Conservation (phyloP, 2,797 vertebrate genomes). For the Sardinella longiceps region DNA sequence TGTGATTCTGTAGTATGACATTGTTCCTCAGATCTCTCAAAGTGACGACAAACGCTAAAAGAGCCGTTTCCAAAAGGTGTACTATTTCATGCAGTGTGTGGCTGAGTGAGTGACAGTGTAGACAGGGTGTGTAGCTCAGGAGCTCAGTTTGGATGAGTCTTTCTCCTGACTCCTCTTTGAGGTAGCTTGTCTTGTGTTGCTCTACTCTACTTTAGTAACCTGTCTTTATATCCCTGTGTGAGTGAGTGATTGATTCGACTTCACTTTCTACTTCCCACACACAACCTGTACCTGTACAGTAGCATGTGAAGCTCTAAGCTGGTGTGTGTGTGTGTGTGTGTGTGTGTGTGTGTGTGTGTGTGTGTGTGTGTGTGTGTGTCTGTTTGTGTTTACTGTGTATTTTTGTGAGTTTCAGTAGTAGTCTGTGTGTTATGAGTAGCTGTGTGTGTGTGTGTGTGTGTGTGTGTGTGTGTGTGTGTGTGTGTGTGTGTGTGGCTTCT, state of each 20-base stretch:
- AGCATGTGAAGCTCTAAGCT: background rate
- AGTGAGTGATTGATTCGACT: background rate
- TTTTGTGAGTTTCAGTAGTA: no score
- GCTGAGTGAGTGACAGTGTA: no score
- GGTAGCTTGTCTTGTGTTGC: no score
- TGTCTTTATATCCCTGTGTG: background rate
- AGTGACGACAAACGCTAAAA: background rate
- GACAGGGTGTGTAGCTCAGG: no score
- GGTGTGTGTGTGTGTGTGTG: background rate
- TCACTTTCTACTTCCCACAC: background rate
- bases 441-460: background rate
- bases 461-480: background rate
- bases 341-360: background rate
- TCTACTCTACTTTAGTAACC: no score
- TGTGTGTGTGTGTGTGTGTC: background rate
- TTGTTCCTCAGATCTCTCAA: no score
- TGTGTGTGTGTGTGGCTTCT: background rate
- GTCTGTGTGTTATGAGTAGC: background rate
- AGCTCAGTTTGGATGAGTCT: no score
- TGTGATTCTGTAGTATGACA: background rate
- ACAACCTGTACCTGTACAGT: background rate
- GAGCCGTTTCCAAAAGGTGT: no score
- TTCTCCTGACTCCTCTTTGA: no score
- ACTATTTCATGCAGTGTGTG: no score
- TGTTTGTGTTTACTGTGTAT: no score